Evolutionary conservation across 2,113 vertebrate genomes (phyloP).

Genomic region (Calcarius ornatus): DNA sequence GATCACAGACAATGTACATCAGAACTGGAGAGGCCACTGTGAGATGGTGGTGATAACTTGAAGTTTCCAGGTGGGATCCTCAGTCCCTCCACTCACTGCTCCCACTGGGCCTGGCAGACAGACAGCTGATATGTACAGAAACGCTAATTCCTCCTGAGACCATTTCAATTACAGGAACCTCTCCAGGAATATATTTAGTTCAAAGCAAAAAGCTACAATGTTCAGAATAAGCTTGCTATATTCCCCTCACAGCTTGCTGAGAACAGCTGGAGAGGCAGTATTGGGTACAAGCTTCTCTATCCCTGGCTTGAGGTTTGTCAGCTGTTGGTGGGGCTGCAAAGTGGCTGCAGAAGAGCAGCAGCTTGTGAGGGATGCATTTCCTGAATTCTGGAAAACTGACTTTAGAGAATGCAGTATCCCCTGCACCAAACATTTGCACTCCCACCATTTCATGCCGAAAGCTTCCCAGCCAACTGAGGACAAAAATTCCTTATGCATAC

Average conservation of each 20-base stretch:
- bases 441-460: not conserved
- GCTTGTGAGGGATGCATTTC: rapidly evolving
- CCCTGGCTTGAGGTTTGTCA: not conserved
- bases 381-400: not conserved
- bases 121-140: not conserved
- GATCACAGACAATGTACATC: not conserved
- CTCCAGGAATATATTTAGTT: not conserved
- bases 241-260: not conserved
- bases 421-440: not conserved
- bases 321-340: not conserved
- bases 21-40: not conserved
- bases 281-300: not conserved
- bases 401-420: not conserved
- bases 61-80: not conserved
- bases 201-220: not conserved
- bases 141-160: not conserved
- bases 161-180: not conserved
- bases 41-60: not conserved
- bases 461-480: not conserved
- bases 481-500: not conserved
- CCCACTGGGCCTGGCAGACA: not conserved
- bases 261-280: not conserved
- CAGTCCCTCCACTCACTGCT: not conserved
- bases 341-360: not conserved
- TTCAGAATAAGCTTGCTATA: not conserved